A percentile compares a stretch with the other conserved stretches of the same genome.
Conservation (phyloP, 2,797 vertebrate genomes). For the Acipenser oxyrinchus region DNA sequence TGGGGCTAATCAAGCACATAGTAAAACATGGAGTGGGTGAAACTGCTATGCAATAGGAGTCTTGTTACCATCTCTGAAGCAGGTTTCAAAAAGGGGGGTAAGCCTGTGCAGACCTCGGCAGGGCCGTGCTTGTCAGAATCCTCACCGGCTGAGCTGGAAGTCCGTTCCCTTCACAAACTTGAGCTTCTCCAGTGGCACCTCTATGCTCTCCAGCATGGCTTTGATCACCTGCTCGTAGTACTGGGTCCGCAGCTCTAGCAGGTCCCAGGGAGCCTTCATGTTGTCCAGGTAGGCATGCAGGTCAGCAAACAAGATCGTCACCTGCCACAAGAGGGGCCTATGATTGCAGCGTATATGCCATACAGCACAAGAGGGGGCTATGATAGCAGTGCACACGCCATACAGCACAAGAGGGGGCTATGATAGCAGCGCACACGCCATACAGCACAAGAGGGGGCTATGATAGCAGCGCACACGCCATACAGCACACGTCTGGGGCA, state of each 20-base stretch:
- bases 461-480: too few relatives aligned
- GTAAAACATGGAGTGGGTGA: too few relatives aligned
- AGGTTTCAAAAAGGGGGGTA: too few relatives aligned
- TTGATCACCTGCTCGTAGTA: constrained; percentile 93
- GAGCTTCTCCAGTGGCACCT: constrained; percentile 84
- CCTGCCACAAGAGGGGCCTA: constrained; percentile 42
- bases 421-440: not conserved
- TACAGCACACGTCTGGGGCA: too few relatives aligned
- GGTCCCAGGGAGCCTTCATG: constrained; percentile 98
- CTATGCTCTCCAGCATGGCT: constrained; percentile 91
- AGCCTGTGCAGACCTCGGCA: not conserved
- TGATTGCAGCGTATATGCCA: not conserved
- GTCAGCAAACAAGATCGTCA: constrained; percentile 88
- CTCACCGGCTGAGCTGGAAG: constrained; percentile 92
- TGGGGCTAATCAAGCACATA: too few relatives aligned
- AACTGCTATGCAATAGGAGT: too few relatives aligned
- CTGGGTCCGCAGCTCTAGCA: constrained; percentile 80
- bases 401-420: not conserved
- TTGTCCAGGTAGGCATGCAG: constrained; percentile 93
- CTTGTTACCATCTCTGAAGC: too few relatives aligned
- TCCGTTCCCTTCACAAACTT: constrained; percentile 85
- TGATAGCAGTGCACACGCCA: too few relatives aligned
- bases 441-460: too few relatives aligned
- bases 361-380: too few relatives aligned
- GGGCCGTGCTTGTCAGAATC: not conserved